Evolutionary conservation across 2,113 vertebrate genomes (phyloP), one percentile per base, ranked within the genome.

Genomic region (Chrysochloris asiatica): DNA sequence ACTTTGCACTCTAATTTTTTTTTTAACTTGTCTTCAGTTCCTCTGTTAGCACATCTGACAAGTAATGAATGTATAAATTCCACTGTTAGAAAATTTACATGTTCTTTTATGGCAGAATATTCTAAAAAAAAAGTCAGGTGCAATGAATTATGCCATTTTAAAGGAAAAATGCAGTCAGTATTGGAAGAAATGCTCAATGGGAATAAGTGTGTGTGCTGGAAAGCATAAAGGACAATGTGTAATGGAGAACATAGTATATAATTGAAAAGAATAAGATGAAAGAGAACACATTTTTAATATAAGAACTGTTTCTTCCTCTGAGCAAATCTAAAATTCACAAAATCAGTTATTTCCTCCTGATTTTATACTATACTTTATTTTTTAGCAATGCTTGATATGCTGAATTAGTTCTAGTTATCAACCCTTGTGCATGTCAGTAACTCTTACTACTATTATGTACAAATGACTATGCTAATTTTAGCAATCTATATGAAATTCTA

Each of bases 111-210:
- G 48, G 36, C 41, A 92, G 87, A 90, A 90, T 95, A 67, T 48
- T 52, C 36, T 96, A 24, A 69, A 92, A 95, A 89, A 95, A 88
- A 84, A 91, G 24, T 78, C 33, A 87, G 30, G 61, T 52, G 14
- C 93, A 89, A 90, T 73, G 69, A 4, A 3, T 19, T 79, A 26
- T 92, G 65, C 61, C 63, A 90, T 69, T 94, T 90, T 84, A 71
- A 88, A 43, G 26, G 45, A 26, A 83, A 88, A 93, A 86, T 92
- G 7, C 6, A 88, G 48, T 91, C 17, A 91, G 26, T 81, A 86
- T 71, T 54, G 50, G n/a, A 73, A 94, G 38, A 89, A 84, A 88
- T 73, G 8, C 2, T 94, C 48, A 36, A 22, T 28, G 36, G 19
- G 41, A 75, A 12, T 50, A 43, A 77, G 28, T 71, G 21, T 41